Percentiles rank a stretch among this genome's conserved stretches.
These are phyloP conservation scores for Cheilosia vernalis DNA, from an alignment of 2,888 invertebrate genomes.

Conservation along the genomic window DNA sequence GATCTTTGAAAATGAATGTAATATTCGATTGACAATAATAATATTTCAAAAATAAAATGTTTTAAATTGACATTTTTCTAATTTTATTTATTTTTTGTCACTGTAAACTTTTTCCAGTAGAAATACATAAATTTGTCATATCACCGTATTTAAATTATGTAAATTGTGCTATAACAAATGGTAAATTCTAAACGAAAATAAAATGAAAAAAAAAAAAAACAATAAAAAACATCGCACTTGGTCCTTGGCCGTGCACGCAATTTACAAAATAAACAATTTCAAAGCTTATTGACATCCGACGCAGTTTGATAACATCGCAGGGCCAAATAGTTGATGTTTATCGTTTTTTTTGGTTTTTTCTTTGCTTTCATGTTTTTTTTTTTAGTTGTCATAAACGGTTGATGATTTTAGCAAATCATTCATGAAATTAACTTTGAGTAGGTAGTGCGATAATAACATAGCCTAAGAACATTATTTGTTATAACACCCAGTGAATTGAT, in stretches of 20 bases:
- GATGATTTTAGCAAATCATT: conserved; percentile 39
- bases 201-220: too few relatives aligned
- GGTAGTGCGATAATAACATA: conserved; percentile 27
- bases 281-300: conserved; percentile 19
- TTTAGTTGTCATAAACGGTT: conserved; percentile 34
- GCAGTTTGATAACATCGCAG: conserved; percentile 27
- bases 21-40: too few relatives aligned
- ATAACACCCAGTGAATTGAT: not conserved
- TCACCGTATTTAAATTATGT: too few relatives aligned
- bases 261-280: conserved; percentile 42
- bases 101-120: too few relatives aligned
- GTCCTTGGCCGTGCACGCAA: conserved; percentile 1
- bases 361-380: conserved; percentile 27
- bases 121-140: too few relatives aligned
- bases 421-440: conserved; percentile 8
- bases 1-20: too few relatives aligned
- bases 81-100: too few relatives aligned
- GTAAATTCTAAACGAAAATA: too few relatives aligned
- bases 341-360: conserved; percentile 8
- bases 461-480: not conserved
- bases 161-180: too few relatives aligned
- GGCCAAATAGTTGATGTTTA: conserved; percentile 33
- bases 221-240: too few relatives aligned
- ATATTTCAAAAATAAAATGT: too few relatives aligned
- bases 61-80: too few relatives aligned